phyloP scores from a whole-genome alignment of 2,797 vertebrate genomes.

The Notolepis coatsorum region DNA sequence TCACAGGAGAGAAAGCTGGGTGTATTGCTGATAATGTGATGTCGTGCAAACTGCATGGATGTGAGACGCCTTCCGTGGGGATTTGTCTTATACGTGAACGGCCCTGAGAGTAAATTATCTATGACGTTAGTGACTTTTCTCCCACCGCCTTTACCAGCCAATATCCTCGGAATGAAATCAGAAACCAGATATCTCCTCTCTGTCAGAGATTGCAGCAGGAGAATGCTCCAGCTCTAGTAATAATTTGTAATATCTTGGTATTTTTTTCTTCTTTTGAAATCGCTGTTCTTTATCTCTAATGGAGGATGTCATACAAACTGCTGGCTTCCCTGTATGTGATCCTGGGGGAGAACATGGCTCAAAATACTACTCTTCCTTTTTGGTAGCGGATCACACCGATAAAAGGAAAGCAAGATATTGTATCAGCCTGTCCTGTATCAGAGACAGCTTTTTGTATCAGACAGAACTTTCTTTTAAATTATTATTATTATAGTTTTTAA shows the following conservation, averaged over 20 bases:
- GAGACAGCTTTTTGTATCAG: not conserved
- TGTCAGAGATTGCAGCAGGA: slow-evolving; percentile 27
- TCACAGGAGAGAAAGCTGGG: slow-evolving; percentile 60
- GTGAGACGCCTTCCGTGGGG: slow-evolving; percentile 57
- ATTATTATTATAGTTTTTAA: too few species aligned
- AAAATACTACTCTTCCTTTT: too few species aligned
- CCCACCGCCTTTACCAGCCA: slow-evolving; percentile 29
- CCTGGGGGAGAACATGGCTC: too few species aligned
- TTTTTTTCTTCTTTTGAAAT: too few species aligned
- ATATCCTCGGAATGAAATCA: slow-evolving; percentile 46
- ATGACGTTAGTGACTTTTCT: slow-evolving; percentile 63
- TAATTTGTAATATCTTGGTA: too few species aligned
- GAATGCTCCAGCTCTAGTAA: not conserved
- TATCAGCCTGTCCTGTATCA: too few species aligned
- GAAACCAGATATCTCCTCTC: slow-evolving; percentile 12
- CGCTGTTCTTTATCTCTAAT: too few species aligned
- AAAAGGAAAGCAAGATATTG: too few species aligned
- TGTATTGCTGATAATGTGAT: slow-evolving; percentile 81
- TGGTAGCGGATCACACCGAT: too few species aligned
- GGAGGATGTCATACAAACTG: too few species aligned
- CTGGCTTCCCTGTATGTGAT: too few species aligned
- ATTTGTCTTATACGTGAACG: slow-evolving; percentile 66
- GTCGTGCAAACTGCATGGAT: slow-evolving; percentile 65
- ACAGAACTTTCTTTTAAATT: too few species aligned
- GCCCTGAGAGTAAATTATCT: slow-evolving; percentile 67